Percentiles rank a stretch among this genome's conserved stretches.
Conservation (phyloP, 2,113 vertebrate species). For the Cheilinus undulatus region DNA sequence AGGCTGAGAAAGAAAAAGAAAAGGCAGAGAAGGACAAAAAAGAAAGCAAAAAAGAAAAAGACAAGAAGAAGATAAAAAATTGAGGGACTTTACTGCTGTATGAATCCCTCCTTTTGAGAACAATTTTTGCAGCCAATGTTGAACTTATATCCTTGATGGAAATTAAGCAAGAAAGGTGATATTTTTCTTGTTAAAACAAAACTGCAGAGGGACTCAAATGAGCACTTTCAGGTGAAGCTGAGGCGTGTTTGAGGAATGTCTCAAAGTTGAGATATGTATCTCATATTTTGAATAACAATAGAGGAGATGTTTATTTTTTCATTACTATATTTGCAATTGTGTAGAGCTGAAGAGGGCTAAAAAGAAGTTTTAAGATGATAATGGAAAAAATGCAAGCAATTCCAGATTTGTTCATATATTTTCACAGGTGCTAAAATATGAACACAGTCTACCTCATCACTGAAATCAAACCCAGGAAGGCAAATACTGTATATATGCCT, state of each 20-base stretch:
- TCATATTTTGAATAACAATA: neutral
- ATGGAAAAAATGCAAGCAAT: no score
- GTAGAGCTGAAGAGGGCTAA: neutral
- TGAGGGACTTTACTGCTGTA: conserved; percentile 5
- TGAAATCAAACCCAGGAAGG: neutral
- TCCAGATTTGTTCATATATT: no score
- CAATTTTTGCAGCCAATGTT: neutral
- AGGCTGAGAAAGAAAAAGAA: conserved; percentile 49
- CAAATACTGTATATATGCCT: neutral
- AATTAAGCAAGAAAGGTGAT: neutral
- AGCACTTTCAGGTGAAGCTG: conserved; percentile 11
- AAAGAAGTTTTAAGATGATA: neutral
- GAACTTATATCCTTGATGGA: neutral
- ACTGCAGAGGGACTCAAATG: neutral
- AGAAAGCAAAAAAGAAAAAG: conserved; percentile 49
- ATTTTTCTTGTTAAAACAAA: neutral
- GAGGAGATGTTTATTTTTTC: conserved; percentile 11
- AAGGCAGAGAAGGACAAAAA: conserved; percentile 38
- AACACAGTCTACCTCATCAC: conserved; percentile 44
- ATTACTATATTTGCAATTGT: neutral
- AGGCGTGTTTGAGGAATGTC: neutral
- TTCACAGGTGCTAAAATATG: conserved; percentile 7
- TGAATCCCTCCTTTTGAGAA: neutral
- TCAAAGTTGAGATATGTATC: neutral
- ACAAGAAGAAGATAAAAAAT: conserved; percentile 40